phyloP scores from a whole-genome alignment of 2,797 vertebrate genomes.

The Sebastes reedi region DNA sequence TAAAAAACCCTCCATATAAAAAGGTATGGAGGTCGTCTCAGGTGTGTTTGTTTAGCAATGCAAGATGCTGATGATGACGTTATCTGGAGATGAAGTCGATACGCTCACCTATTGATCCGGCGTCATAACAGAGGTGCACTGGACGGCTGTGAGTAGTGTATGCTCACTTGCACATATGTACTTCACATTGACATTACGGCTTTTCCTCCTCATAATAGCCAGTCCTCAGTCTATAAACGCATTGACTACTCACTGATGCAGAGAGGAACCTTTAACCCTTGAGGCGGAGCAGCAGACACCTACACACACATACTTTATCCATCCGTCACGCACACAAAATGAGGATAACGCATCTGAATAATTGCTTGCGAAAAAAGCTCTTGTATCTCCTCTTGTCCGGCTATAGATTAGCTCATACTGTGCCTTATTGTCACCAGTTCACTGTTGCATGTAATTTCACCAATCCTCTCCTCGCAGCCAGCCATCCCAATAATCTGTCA shows the following conservation, averaged over 20 bases:
- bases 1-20: constrained; percentile 19
- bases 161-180: background rate
- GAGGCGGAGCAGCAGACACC: background rate
- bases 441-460: background rate
- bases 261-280: constrained; percentile 4
- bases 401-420: background rate
- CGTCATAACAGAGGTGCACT: background rate
- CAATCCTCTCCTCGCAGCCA: background rate
- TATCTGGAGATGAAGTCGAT: constrained; percentile 23
- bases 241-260: constrained; percentile 8
- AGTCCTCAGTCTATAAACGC: background rate
- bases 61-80: constrained; percentile 35
- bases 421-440: background rate
- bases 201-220: background rate
- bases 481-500: background rate
- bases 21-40: background rate
- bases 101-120: constrained; percentile 38
- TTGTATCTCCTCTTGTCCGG: background rate
- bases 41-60: constrained; percentile 36
- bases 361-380: background rate
- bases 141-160: background rate
- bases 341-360: background rate
- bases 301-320: background rate
- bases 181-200: background rate
- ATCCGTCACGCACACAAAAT: background rate